A percentile compares a stretch with the other conserved stretches of the same genome.
Evolutionary conservation across 1,140 invertebrate species (phyloP).

Genomic region (Cyphomyrmex costatus): DNA sequence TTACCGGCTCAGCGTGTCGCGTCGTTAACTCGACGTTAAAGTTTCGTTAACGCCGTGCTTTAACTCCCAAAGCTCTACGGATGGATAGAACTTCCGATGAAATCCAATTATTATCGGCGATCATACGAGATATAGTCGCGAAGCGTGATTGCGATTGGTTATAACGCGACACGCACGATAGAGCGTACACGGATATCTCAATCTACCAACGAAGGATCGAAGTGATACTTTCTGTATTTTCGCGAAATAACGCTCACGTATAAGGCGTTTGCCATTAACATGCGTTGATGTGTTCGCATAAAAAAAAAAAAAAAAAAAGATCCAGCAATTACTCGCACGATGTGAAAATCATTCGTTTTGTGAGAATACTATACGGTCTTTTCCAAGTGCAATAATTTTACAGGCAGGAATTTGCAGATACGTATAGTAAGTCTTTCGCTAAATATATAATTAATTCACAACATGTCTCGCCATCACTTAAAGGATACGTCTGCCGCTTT

Average conservation of each 20-base stretch:
- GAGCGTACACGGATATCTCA: background rate
- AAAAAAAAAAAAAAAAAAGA: slow-evolving; percentile 34
- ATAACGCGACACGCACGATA: too few relatives aligned
- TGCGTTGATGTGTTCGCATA: too few relatives aligned
- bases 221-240: background rate
- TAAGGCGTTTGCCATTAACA: background rate
- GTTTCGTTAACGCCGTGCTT: slow-evolving; percentile 73
- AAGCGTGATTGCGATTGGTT: background rate
- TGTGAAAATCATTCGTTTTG: slow-evolving; percentile 47
- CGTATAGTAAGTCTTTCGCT: slow-evolving; percentile 26
- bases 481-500: slow-evolving; percentile 6
- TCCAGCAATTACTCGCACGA: slow-evolving; percentile 55
- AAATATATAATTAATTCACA: slow-evolving; percentile 65
- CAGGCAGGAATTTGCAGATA: slow-evolving; percentile 18
- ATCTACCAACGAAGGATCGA: background rate
- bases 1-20: slow-evolving; percentile 81
- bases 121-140: background rate
- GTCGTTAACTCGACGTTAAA: slow-evolving; percentile 79
- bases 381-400: slow-evolving; percentile 22
- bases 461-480: slow-evolving; percentile 37
- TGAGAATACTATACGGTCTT: slow-evolving; percentile 12
- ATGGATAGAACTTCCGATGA: slow-evolving; percentile 28
- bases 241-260: background rate
- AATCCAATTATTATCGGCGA: slow-evolving; percentile 42
- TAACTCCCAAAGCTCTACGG: slow-evolving; percentile 38